Evolutionary conservation across 2,888 invertebrate species (phyloP).

Genomic region (Acronicta psi): DNA sequence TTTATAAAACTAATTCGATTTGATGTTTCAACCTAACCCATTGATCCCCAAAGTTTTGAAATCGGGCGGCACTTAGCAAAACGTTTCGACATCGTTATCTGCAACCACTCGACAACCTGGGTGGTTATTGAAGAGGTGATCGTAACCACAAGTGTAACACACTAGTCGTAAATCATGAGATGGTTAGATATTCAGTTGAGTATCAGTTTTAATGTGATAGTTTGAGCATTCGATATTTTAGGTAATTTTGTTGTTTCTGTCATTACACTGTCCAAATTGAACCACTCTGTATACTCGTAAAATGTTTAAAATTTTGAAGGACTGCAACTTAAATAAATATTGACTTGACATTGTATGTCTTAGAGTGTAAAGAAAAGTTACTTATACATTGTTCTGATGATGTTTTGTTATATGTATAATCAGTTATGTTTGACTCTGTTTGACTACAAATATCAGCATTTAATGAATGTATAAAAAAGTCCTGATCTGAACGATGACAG

Average conservation of each 20-base stretch:
- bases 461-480: not conserved
- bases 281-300: too few relatives aligned
- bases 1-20: not conserved
- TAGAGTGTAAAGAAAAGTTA: too few relatives aligned
- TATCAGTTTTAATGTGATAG: not conserved
- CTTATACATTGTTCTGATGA: too few relatives aligned
- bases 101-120: slow-evolving; percentile 62
- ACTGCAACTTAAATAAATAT: too few relatives aligned
- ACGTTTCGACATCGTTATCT: slow-evolving; percentile 50
- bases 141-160: slow-evolving; percentile 14
- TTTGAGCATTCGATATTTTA: too few relatives aligned
- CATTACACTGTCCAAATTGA: too few relatives aligned
- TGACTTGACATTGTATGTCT: too few relatives aligned
- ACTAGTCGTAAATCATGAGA: slow-evolving; percentile 47
- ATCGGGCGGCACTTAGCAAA: slow-evolving; percentile 56
- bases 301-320: too few relatives aligned
- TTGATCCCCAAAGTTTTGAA: slow-evolving; percentile 54
- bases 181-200: slow-evolving; percentile 29
- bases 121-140: slow-evolving; percentile 62
- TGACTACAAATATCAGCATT: not conserved
- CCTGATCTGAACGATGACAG: slow-evolving; percentile 12
- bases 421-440: too few relatives aligned
- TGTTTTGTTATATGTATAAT: too few relatives aligned
- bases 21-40: not conserved
- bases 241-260: too few relatives aligned